phyloP scores from a whole-genome alignment of 2,797 vertebrate species.

The Acipenser ruthenus region DNA sequence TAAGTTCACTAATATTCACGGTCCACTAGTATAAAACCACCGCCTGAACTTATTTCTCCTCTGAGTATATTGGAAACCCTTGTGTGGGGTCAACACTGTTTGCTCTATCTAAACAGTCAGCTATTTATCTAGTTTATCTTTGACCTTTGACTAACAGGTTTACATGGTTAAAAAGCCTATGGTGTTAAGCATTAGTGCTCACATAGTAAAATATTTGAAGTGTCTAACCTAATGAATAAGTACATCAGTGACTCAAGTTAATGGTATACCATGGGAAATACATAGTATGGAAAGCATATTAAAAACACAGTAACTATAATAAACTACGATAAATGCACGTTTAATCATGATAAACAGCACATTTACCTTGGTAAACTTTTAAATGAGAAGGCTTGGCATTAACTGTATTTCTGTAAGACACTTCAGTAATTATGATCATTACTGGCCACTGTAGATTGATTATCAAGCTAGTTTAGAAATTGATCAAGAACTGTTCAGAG shows the following conservation, averaged over 20 bases:
- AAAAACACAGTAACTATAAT: too few species aligned
- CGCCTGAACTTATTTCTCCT: not conserved
- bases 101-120: not conserved
- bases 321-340: too few species aligned
- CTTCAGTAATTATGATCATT: too few species aligned
- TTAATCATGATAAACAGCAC: too few species aligned
- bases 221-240: not conserved
- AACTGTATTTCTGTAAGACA: too few species aligned
- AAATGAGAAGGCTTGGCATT: too few species aligned
- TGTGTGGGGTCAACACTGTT: not conserved
- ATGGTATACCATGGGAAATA: too few species aligned
- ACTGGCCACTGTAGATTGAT: too few species aligned
- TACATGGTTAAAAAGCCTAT: not conserved
- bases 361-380: too few species aligned
- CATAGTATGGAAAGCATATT: too few species aligned
- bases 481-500: too few species aligned
- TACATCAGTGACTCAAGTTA: not conserved
- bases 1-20: not conserved
- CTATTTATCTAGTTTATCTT: not conserved
- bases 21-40: not conserved
- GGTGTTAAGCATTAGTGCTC: not conserved
- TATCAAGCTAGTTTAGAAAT: too few species aligned
- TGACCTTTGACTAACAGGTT: not conserved
- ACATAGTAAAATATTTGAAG: not conserved
- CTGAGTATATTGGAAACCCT: not conserved